Percentiles rank a stretch among this genome's conserved stretches.
Conservation (phyloP, 1,140 invertebrate genomes). For the Orius laevigatus region DNA sequence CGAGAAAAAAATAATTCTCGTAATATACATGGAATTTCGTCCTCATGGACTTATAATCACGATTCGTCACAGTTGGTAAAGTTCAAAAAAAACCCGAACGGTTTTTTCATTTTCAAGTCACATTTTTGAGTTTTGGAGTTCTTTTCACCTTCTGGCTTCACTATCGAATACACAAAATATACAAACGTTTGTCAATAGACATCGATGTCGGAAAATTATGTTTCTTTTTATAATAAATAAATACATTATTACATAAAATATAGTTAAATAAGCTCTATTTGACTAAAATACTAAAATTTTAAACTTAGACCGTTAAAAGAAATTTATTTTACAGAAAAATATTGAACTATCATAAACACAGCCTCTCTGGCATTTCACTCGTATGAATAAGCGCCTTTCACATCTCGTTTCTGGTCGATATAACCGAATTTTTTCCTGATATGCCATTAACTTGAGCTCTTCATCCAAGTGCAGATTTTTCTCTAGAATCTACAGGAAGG, state of each 20-base stretch:
- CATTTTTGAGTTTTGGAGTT: too few relatives aligned
- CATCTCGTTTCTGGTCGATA: neutral
- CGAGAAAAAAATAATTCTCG: too few relatives aligned
- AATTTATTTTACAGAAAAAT: slow-evolving; percentile 14
- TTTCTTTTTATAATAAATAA: slow-evolving; percentile 1
- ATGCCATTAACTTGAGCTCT: too few relatives aligned
- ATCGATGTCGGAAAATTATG: neutral
- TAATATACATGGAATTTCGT: too few relatives aligned
- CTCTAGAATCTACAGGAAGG: too few relatives aligned
- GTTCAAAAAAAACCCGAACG: too few relatives aligned
- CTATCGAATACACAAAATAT: neutral
- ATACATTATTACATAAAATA: slow-evolving; percentile 13
- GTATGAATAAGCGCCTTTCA: slow-evolving; percentile 10
- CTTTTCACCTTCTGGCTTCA: neutral
- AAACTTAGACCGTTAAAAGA: slow-evolving; percentile 11
- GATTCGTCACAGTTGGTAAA: too few relatives aligned
- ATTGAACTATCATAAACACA: slow-evolving; percentile 14
- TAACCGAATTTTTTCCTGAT: too few relatives aligned
- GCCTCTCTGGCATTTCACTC: slow-evolving; percentile 12
- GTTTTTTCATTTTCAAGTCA: too few relatives aligned
- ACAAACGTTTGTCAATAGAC: neutral
- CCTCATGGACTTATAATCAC: too few relatives aligned
- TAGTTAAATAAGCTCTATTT: slow-evolving; percentile 15
- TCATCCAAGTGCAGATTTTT: too few relatives aligned
- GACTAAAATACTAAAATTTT: slow-evolving; percentile 4